These are phyloP conservation scores for Carcharodon carcharias DNA, from an alignment of 2,797 vertebrate genomes.

Conservation along the genomic window DNA sequence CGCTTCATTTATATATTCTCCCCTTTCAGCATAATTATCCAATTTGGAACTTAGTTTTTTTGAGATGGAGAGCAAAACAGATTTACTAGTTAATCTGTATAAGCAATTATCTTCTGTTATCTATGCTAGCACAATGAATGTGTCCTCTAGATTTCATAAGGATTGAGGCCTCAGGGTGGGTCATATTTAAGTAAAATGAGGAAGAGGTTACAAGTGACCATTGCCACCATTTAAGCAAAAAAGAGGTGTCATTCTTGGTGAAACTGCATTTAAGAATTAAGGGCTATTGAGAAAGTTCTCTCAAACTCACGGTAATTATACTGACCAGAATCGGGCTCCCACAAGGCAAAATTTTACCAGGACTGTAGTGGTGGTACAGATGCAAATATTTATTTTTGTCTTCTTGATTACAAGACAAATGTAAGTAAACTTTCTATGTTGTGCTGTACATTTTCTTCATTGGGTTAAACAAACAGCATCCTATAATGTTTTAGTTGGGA, in stretches of 20 bases:
- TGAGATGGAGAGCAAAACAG: not conserved
- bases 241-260: not conserved
- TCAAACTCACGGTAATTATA: not conserved
- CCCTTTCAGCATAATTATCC: not conserved
- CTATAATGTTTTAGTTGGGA: not conserved
- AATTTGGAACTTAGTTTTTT: not conserved
- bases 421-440: not conserved
- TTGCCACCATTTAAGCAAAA: not conserved
- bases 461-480: not conserved
- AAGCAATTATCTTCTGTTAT: not conserved
- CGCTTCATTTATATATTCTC: not conserved
- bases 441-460: not conserved
- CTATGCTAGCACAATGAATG: not conserved
- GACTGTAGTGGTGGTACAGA: not conserved
- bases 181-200: not conserved
- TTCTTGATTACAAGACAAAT: not conserved
- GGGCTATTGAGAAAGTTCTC: not conserved
- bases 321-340: not conserved
- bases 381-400: not conserved
- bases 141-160: not conserved
- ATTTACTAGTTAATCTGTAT: constrained; percentile 10
- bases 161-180: not conserved
- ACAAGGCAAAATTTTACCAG: not conserved
- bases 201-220: not conserved
- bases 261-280: not conserved